Evolutionary conservation across 2,113 vertebrate genomes (phyloP), one percentile per base, ranked within the genome.

Genomic region (Xiphophorus maculatus): DNA sequence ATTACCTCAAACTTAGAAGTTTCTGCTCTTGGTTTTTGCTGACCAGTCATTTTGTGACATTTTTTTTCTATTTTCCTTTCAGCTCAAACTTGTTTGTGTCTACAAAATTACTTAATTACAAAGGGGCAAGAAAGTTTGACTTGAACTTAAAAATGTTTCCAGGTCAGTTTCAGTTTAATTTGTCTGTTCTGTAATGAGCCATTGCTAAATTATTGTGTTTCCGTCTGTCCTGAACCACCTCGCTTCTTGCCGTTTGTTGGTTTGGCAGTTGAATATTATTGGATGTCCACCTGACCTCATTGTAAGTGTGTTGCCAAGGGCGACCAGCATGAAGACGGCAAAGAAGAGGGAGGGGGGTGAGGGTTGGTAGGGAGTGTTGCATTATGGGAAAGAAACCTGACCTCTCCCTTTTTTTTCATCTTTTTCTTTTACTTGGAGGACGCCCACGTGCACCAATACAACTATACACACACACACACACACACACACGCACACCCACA

Each of bases 271-370:
- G 86, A 90, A 83, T 93, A 94, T 93, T 94, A 94, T 94, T 89
- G 94, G 90, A 93, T 93, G 90, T 84, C 88, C 89, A 86, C 86
- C 90, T 94, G 93, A 95, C 93, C 93, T 94, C 91, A 93, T 93
- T 94, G 91, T 90, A 89, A 88, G 73, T 88, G 77, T 27, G 92
- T 93, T 93, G 84, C 90, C 82, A 87, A 14, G 78, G 88, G 88
- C 80, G 88, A 93, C 91, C 76, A 61, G 75, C 67, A 64, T 30
- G 67, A 70, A 80, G 78, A 75, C 71, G 32, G 5, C 32, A 70
- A 67, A 79, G 77, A 73, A 72, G 35, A 10, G 40, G 71, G 30
- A 65, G 30, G 69, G 33, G 42, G 25, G 33, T 5, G 12, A 42
- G 15, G 37, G 32, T 51, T 14, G 12, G 28, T 8, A 71, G 54